Base-by-base conservation (phyloP, 30 jellyfish, hydroid and myxozoan species). In the Clytia hemisphaerica region DNA sequence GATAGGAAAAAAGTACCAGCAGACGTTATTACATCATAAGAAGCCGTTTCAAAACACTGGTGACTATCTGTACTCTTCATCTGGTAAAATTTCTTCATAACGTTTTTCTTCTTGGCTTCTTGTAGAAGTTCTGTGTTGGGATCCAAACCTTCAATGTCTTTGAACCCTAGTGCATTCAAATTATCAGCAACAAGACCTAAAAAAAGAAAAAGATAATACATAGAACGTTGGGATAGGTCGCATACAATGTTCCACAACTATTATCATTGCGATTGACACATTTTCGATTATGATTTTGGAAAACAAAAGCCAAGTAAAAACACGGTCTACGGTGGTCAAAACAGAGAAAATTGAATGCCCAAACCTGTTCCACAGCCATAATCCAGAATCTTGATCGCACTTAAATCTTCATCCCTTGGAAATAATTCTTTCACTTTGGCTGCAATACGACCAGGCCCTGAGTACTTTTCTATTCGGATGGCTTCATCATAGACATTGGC, bases 351-450 rank as follows among this genome's bases (percentile, higher is more conserved):
- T n/a, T n/a, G n/a, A n/a, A n/a, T n/a, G n/a, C n/a, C n/a, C n/a
- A n/a, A n/a, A 29, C 81, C 81, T 24, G 81, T 69, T 7, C 81
- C 81, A 69, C 81, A 69, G 16, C 81, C 81, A 46, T 24, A 69
- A 69, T 69, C 81, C 33, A 69, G 81, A 6, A 69, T 69, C 30
- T 69, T 69, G 0, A 69, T 28, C 24, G 9, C 12, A 29, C 49
- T 69, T 1, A 21, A 21, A 30, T 69, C 77, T n/a, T n/a, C n/a
- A n/a, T n/a, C n/a, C n/a, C n/a, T n/a, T 7, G 46, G 12, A 45
- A 44, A 28, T 1, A 69, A 31, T 15, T 25, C 35, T 27, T 69
- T 45, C 0, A 69, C 35, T 45, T 69, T 21, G 10, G 46, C 81
- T 2, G 81, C 78, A 3, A 69, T 69, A 25, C 49, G 40, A 12